Conservation (phyloP, 2,113 vertebrate genomes). For the Hippopotamus amphibius region DNA sequence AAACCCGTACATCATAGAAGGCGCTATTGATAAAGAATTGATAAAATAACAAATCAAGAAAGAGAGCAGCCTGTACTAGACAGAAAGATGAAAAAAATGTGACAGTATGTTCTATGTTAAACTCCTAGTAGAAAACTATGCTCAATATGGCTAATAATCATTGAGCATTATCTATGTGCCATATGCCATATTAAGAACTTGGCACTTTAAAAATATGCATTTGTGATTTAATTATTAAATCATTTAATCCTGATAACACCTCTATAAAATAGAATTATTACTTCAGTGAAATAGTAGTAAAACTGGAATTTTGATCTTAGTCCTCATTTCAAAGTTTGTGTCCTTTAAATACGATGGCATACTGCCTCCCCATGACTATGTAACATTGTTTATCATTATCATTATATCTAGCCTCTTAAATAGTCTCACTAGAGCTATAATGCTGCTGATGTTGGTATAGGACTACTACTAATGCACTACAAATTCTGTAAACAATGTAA, state of each 20-base stretch:
- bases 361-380: neutral
- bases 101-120: neutral
- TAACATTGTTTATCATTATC: neutral
- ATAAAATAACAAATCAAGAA: neutral
- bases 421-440: neutral
- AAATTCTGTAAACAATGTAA: neutral
- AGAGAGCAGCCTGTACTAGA: neutral
- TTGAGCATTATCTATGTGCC: neutral
- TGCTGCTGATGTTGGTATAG: neutral
- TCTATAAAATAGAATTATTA: constrained; percentile 5
- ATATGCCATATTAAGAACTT: neutral
- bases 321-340: constrained; percentile 10
- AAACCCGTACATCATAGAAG: neutral
- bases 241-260: neutral
- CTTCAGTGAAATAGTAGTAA: neutral
- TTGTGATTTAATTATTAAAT: constrained; percentile 48
- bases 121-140: neutral
- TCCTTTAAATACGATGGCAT: neutral
- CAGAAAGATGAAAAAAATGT: neutral
- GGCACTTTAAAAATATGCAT: neutral
- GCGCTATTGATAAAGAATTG: neutral
- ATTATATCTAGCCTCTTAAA: neutral
- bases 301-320: neutral
- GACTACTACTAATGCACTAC: neutral
- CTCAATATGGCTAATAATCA: neutral